Base-by-base conservation (phyloP, 2,113 vertebrate species). In the Apteryx owenii region DNA sequence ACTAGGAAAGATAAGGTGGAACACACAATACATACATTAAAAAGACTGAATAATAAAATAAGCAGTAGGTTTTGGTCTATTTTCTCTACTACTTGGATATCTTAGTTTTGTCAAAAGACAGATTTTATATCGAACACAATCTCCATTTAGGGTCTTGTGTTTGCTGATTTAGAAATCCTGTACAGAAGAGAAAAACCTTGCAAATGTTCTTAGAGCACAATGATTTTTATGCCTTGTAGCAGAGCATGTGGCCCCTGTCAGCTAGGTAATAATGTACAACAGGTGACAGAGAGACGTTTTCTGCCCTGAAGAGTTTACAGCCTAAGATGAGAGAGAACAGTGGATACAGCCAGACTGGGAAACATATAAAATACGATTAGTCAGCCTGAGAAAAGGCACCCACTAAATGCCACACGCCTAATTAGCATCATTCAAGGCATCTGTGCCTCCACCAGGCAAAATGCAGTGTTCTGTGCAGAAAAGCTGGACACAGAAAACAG, bases 51-150 rank as follows among this genome's bases (percentile, higher is more conserved):
- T 81, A 97, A 38, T 38, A 38, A 38, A 97, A 95, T 86, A 95
- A 95, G 90, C 72, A 81, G 92, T 75, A 72, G 64, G 76, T 62
- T 93, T 91, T 84, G 76, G 85, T 95, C 93, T 96, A 92, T 97
- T 96, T 33, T 96, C 86, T 89, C 92, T 96, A 73, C 90, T 95
- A 84, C 92, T 95, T 92, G 83, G 42, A 65, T 93, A 92, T 90
- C 92, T 95, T 94, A 85, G 92, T 94, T 94, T 94, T 97, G 93
- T 94, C 96, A 95, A 40, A 60, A 65, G 72, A 72, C 10, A n/a
- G 56, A 48, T 84, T 90, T 75, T 7, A 5, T 85, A 76, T 33
- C 40, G 81, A 88, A 88, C 0, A 1, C 51, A 40, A 62, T 88
- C 75, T 89, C 60, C 36, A 94, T 82, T 84, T 64, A 94, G 72